Evolutionary conservation across 2,113 vertebrate species (phyloP).

Genomic region (Gobius niger): DNA sequence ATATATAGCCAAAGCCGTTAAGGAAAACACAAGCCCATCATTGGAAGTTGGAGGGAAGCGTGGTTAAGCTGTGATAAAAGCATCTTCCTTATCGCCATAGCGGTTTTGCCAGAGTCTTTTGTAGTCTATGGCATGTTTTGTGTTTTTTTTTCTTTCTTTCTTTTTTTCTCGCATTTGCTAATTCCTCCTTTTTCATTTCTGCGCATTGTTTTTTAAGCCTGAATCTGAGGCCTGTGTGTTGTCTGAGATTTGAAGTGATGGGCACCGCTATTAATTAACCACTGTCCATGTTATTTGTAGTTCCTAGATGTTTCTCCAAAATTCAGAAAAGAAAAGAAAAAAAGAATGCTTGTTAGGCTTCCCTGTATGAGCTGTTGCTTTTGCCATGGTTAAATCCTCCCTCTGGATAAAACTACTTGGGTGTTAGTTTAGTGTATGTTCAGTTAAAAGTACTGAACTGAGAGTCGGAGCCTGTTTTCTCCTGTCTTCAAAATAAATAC

Average conservation of each 20-base stretch:
- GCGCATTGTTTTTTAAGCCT: conserved; percentile 55
- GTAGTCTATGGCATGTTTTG: conserved; percentile 53
- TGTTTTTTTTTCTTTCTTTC: conserved; percentile 52
- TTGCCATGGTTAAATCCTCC: too few species aligned
- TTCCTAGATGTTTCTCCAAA: conserved; percentile 48
- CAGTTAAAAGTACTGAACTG: too few species aligned
- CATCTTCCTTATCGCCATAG: conserved; percentile 62
- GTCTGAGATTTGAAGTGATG: conserved; percentile 73
- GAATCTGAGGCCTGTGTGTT: conserved; percentile 64
- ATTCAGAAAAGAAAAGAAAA: background rate
- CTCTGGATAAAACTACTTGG: background rate
- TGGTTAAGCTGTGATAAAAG: conserved; percentile 61
- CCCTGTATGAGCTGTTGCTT: conserved; percentile 13
- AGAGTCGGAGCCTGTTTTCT: too few species aligned
- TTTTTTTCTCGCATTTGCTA: conserved; percentile 41
- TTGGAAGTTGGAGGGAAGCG: conserved; percentile 37
- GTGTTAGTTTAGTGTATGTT: too few species aligned
- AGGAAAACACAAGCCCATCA: conserved; percentile 51
- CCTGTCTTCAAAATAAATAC: too few species aligned
- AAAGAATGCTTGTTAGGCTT: background rate
- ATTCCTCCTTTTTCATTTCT: conserved; percentile 54
- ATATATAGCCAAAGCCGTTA: conserved; percentile 58
- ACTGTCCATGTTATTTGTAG: conserved; percentile 63
- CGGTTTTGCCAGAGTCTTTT: conserved; percentile 57
- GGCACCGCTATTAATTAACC: conserved; percentile 67